phyloP scores from a whole-genome alignment of 2,113 vertebrate genomes.

The Athene cunicularia region DNA sequence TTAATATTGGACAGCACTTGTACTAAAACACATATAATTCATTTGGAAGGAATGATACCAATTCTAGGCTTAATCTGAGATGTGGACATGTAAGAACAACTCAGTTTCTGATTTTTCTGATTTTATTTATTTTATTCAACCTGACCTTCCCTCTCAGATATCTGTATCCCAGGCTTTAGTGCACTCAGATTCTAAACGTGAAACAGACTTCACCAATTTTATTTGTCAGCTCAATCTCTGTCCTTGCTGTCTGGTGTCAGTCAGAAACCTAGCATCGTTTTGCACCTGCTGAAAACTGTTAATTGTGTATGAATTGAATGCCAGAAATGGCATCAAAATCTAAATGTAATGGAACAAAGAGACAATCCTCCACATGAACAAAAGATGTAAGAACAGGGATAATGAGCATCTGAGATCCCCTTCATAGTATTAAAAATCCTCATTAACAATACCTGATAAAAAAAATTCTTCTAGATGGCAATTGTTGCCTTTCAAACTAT shows the following conservation, averaged over 20 bases:
- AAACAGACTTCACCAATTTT: neutral
- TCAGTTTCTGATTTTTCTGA: neutral
- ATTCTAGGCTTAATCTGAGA: neutral
- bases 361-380: rapidly evolving
- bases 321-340: neutral
- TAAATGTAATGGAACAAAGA: neutral
- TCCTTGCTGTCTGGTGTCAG: neutral
- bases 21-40: neutral
- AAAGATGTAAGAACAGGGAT: neutral
- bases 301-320: neutral
- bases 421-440: neutral
- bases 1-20: neutral
- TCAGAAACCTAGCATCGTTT: neutral
- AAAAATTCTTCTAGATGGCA: neutral
- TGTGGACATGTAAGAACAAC: neutral
- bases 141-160: neutral
- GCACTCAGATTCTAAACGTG: neutral
- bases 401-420: neutral
- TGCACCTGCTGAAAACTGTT: neutral
- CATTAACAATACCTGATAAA: neutral
- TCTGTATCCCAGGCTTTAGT: neutral
- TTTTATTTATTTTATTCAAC: neutral
- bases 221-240: neutral
- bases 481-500: neutral
- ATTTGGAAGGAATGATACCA: neutral